Evolutionary conservation across 2,888 invertebrate genomes (phyloP).

Genomic region (Lomographa bimaculata): DNA sequence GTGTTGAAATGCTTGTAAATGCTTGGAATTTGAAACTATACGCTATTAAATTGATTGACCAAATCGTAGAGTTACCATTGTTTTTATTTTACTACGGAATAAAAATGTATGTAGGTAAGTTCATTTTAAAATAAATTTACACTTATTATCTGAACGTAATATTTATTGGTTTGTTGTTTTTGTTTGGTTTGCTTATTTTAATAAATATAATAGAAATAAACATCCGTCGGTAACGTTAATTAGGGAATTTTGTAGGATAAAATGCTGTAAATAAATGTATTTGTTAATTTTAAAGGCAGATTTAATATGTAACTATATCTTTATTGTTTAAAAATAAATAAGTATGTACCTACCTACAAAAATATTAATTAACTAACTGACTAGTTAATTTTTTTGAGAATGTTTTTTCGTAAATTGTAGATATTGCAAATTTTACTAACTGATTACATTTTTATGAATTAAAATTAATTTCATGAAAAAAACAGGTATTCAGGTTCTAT

Average conservation of each 20-base stretch:
- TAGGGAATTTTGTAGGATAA: not conserved
- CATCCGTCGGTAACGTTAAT: slow-evolving; percentile 7
- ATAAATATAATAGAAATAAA: not conserved
- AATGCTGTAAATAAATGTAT: not conserved
- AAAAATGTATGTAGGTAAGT: slow-evolving; percentile 7
- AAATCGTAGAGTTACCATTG: slow-evolving; percentile 22
- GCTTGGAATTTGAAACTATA: slow-evolving; percentile 3
- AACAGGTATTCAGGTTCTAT: no score
- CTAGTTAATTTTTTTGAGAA: no score
- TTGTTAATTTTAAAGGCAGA: slow-evolving; percentile 1
- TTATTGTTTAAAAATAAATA: no score
- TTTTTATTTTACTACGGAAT: slow-evolving; percentile 4
- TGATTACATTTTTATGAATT: no score
- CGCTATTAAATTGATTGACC: slow-evolving; percentile 19
- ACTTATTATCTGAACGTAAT: not conserved
- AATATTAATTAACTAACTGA: no score
- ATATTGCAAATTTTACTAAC: no score
- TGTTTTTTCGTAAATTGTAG: no score
- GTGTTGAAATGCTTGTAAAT: slow-evolving; percentile 25
- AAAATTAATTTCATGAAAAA: no score
- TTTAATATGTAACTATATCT: no score
- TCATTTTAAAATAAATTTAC: not conserved
- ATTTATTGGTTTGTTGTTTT: not conserved
- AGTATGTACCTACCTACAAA: no score
- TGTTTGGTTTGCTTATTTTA: slow-evolving; percentile 1